Percentiles rank a stretch among this genome's conserved stretches.
phyloP scores from a whole-genome alignment of 1,140 invertebrate species.

The Drosophila busckii region DNA sequence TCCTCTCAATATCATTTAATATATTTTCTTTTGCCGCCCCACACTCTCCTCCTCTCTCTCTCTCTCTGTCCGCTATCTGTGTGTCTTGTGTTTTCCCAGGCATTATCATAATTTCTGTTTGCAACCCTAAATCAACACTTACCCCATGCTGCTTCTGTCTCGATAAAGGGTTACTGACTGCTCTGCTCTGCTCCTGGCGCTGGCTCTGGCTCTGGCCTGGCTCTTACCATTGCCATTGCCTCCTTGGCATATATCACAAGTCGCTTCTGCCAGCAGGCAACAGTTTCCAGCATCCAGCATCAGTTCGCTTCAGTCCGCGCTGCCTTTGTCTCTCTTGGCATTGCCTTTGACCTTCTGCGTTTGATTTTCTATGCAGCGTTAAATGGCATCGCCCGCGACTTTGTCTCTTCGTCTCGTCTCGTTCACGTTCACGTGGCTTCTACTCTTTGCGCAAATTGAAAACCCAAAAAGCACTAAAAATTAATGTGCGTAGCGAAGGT shows the following conservation, averaged over 20 bases:
- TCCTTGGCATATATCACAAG: conserved; percentile 54
- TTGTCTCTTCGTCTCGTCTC: background rate
- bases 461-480: conserved; percentile 71
- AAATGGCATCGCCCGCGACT: conserved; percentile 39
- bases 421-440: conserved; percentile 51
- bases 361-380: conserved; percentile 73
- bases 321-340: conserved; percentile 23
- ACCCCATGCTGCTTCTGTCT: conserved; percentile 33
- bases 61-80: background rate
- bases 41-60: background rate
- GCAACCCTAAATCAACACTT: conserved; percentile 77
- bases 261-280: conserved; percentile 22
- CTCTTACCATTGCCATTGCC: background rate
- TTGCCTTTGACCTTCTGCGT: conserved; percentile 60
- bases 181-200: background rate
- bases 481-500: conserved; percentile 71
- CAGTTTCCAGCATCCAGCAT: conserved; percentile 1
- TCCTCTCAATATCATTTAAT: conserved; percentile 78
- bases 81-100: conserved; percentile 64
- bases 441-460: conserved; percentile 67
- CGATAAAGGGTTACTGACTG: conserved; percentile 63
- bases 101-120: conserved; percentile 79
- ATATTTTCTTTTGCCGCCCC: conserved; percentile 58
- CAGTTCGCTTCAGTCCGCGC: background rate
- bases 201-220: background rate